phyloP scores from a whole-genome alignment of 2,113 vertebrate genomes.

The Podarcis muralis region DNA sequence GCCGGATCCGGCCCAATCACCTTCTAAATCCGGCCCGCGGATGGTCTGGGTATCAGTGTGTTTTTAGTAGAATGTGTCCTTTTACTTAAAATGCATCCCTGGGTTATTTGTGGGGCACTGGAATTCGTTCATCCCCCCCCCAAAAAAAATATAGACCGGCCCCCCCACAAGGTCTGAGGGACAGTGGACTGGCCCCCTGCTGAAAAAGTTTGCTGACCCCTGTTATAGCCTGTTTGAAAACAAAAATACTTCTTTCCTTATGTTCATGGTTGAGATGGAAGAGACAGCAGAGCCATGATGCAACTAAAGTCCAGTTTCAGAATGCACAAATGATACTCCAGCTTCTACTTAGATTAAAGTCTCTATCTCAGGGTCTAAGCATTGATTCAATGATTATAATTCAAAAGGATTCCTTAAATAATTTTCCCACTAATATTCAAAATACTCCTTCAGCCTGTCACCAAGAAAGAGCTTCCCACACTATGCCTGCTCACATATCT shows the following conservation, averaged over 20 bases:
- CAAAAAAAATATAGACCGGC: too few relatives aligned
- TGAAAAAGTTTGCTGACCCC: too few relatives aligned
- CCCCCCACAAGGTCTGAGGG: too few relatives aligned
- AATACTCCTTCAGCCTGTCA: conserved; percentile 1
- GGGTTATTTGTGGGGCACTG: too few relatives aligned
- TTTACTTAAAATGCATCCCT: too few relatives aligned
- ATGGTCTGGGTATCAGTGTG: too few relatives aligned
- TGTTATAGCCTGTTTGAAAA: neutral
- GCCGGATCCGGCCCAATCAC: fast-evolving
- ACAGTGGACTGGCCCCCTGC: too few relatives aligned
- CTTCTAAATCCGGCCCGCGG: too few relatives aligned
- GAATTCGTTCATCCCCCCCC: too few relatives aligned
- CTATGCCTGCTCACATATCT: neutral
- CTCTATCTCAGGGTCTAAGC: neutral
- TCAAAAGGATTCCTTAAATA: neutral
- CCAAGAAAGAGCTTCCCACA: neutral
- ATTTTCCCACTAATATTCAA: neutral
- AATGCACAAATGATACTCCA: neutral
- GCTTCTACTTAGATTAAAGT: conserved; percentile 29
- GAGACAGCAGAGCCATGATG: neutral
- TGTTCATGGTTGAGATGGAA: neutral
- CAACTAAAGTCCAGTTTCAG: neutral
- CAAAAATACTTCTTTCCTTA: neutral
- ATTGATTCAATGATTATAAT: neutral
- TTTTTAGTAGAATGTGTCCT: too few relatives aligned